Evolutionary conservation across 2,113 vertebrate genomes (phyloP), one percentile per base, ranked within the genome.

Genomic region (Crotalus tigris): DNA sequence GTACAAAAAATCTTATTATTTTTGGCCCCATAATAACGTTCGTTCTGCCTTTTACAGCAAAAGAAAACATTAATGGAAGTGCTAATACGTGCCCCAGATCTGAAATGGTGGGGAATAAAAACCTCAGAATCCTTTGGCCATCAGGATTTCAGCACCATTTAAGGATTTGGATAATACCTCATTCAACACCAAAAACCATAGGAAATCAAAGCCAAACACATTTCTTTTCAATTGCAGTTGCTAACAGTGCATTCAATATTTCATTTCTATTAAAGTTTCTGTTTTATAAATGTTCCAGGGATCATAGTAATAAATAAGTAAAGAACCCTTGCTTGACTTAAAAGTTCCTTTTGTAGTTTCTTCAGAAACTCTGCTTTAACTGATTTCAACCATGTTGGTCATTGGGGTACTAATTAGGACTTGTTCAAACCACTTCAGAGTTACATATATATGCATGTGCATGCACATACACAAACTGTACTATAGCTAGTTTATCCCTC

Each of bases 381-480:
- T 90, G 33, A 93, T 94, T 96, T 95, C 64, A 95, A 88, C 92
- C 88, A 26, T 51, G 93, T 53, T 81, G 29, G 6, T 95, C 90
- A 95, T 89, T 92, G 24, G 39, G 57, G 57, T 93, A 49, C 58
- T 94, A 94, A 95, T 95, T 94, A 95, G 93, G 95, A 57, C 3
- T 95, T 57, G 29, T 57, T 95, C 92, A 96, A 92, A 94, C 29
- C 95, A 59, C 3, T 39, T n/a, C 8, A 92, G 26, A 12, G 58
- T 81, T 21, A 81, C 33, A 81, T 44, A 44, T 44, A 81, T 81
- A 81, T 81, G 33, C 15, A 44, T 44, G 17, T 81, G 5, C 33
- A 44, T 81, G 33, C 75, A 81, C 33, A 81, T 21, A 39, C 33
- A 44, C n/a, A 81, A 57, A 58, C 54, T 46, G 39, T 89, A 19